Evolutionary conservation across 2,113 vertebrate genomes (phyloP).

Genomic region (Strix uralensis): DNA sequence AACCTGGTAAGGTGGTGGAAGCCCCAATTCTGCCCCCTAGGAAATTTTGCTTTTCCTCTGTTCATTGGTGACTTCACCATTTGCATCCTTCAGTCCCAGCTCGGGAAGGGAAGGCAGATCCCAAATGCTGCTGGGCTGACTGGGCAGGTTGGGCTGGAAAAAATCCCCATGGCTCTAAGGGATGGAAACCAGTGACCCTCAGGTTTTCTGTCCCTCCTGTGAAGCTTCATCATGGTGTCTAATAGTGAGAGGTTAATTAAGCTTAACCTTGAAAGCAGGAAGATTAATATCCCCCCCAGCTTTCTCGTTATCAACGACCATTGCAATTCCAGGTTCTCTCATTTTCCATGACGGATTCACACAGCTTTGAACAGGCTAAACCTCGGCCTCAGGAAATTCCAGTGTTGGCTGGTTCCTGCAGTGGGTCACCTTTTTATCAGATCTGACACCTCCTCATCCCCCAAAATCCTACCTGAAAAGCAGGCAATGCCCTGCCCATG

Average conservation of each 20-base stretch:
- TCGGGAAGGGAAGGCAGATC: neutral
- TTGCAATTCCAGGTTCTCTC: neutral
- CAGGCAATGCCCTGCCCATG: rapidly evolving
- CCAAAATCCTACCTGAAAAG: neutral
- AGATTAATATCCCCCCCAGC: neutral
- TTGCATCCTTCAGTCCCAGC: neutral
- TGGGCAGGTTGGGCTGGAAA: neutral
- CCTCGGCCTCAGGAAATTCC: neutral
- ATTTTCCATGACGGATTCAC: neutral
- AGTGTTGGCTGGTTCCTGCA: neutral
- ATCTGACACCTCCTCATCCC: neutral
- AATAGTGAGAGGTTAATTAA: neutral
- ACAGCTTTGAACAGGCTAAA: neutral
- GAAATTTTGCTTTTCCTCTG: neutral
- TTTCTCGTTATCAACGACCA: neutral
- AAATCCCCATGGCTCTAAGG: neutral
- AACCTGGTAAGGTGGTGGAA: neutral
- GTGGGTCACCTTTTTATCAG: neutral
- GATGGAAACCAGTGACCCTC: rapidly evolving
- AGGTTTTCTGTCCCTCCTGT: neutral
- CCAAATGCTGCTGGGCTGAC: rapidly evolving
- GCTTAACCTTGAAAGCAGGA: neutral
- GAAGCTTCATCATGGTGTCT: neutral
- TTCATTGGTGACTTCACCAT: neutral
- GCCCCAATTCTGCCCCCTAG: neutral